Base-by-base conservation (phyloP, 2,113 vertebrate genomes). In the Campylorhamphus procurvoides region DNA sequence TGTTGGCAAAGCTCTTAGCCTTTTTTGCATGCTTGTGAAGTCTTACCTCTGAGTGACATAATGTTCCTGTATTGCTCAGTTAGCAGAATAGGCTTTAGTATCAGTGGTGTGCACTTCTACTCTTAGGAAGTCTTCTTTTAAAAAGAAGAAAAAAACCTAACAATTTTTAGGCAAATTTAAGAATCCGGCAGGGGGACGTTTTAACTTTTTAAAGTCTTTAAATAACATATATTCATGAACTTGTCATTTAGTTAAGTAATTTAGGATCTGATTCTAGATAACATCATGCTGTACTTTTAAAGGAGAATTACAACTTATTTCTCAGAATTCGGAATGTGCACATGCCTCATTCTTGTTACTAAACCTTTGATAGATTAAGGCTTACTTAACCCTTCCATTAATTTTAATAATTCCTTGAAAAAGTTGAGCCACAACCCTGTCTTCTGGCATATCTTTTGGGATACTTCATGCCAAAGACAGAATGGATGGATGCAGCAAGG, bases 1-100 rank as follows among this genome's bases (percentile, higher is more conserved):
- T 91, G 73, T 91, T 97, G 94, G 96, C 97, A 97, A 89, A 95
- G 84, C 56, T 63, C 58, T 35, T 37, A 42, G 72, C 35, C 81
- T 93, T 96, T 87, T 91, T 89, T 90, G 90, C 67, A 31, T 63
- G 69, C 77, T 92, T 79, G 74, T 23, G 23, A 87, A 89, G 84
- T 83, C 77, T 69, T 90, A 42, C 91, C 93, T 93, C 47, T 1
- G 0, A 82, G 68, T 68, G 37, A 47, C 73, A 40, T 79, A 50
- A 86, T 33, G 86, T 88, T 95, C 87, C 87, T 81, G 47, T 53
- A 28, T 53, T 92, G 91, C 93, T 92, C 71, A 89, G 33, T 69
- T 68, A 75, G 72, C 78, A 69, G 72, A 82, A 42, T 62, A 72
- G 33, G 28, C 18, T 56, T 77, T 18, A 55, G 31, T 90, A 62